Evolutionary conservation across 2,797 vertebrate genomes (phyloP), one percentile per base, ranked within the genome.

Genomic region (Myotis findleyi): DNA sequence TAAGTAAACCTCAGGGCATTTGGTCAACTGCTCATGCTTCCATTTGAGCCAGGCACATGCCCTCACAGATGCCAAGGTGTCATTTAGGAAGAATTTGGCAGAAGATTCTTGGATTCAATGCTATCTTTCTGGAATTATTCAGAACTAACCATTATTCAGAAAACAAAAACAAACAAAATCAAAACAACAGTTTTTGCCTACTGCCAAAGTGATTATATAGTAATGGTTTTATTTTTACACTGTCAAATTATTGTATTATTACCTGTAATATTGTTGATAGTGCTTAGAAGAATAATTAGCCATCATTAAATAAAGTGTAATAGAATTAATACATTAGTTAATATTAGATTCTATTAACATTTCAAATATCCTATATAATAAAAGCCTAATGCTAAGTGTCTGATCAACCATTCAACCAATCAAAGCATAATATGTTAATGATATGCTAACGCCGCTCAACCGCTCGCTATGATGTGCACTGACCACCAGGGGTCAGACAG

Each of bases 201-300:
- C 38, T 87, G 1, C 38, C 64, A 49, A 59, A 83, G 41, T 87
- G 23, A 9, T 86, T 79, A 51, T 72, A 53, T 64, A 81, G 7
- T 59, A 76, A 38, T 41, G 5, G 1, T 91, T 91, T 94, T 69
- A 53, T 59, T 76, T 77, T 79, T 71, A 76, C 47, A 76, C 23
- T 75, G 91, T 84, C 7, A 87, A 86, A 86, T 69, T 95, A 38
- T 75, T 59, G 77, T 92, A 33, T 71, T 88, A 38, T 64, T 3
- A 44, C 7, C 3, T 76, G 21, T 20, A 88, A 20, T 91, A 82
- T 30, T 87, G 44, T 80, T 25, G 33, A 47, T 62, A 66, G 11
- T 38, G 14, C 33, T 62, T n/a, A 80, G 11, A 20, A 79, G n/a
- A 91, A 51, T 69, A n/a, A 66, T 59, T 57, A 76, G 6, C 27